Percentiles rank a stretch among this genome's conserved stretches.
These are phyloP conservation scores for Oryzias javanicus DNA, from an alignment of 2,113 vertebrate species.

Conservation along the genomic window DNA sequence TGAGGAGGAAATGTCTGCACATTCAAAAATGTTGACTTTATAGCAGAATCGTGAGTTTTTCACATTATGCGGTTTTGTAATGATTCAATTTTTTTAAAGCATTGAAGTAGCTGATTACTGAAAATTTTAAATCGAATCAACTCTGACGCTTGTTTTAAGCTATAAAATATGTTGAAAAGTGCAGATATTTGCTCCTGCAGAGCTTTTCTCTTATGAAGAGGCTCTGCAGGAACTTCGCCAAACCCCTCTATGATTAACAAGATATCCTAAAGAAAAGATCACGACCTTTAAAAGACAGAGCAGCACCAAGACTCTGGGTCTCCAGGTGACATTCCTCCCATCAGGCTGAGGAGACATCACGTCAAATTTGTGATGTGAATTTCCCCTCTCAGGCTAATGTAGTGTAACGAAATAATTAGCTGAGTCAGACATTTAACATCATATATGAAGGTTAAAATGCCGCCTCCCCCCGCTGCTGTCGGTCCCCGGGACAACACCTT, in stretches of 20 bases:
- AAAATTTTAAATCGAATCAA: too few relatives aligned
- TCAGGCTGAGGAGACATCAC: too few relatives aligned
- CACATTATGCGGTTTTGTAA: slow-evolving; percentile 21
- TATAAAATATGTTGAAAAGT: slow-evolving; percentile 11
- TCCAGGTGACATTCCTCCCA: too few relatives aligned
- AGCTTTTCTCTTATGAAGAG: slow-evolving; percentile 11
- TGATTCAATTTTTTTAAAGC: too few relatives aligned
- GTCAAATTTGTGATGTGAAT: too few relatives aligned
- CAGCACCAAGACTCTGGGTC: slow-evolving; percentile 1
- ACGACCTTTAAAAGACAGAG: slow-evolving; percentile 46
- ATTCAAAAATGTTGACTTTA: slow-evolving; percentile 32
- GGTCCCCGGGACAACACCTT: slow-evolving; percentile 53
- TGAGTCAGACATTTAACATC: slow-evolving; percentile 42
- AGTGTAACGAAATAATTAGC: slow-evolving; percentile 46
- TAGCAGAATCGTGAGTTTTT: slow-evolving; percentile 9
- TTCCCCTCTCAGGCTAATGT: too few relatives aligned
- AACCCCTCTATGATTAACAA: slow-evolving; percentile 42
- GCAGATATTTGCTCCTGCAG: slow-evolving; percentile 2
- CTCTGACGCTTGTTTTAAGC: background rate
- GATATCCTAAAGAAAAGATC: slow-evolving; percentile 41
- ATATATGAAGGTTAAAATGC: slow-evolving; percentile 57
- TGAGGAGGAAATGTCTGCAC: slow-evolving; percentile 29
- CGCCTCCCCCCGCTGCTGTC: slow-evolving; percentile 34
- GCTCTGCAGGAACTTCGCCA: slow-evolving; percentile 2
- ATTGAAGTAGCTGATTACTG: slow-evolving; percentile 11